These are phyloP conservation scores for Pseudorasbora parva DNA, from an alignment of 2,113 vertebrate genomes.

Conservation along the genomic window DNA sequence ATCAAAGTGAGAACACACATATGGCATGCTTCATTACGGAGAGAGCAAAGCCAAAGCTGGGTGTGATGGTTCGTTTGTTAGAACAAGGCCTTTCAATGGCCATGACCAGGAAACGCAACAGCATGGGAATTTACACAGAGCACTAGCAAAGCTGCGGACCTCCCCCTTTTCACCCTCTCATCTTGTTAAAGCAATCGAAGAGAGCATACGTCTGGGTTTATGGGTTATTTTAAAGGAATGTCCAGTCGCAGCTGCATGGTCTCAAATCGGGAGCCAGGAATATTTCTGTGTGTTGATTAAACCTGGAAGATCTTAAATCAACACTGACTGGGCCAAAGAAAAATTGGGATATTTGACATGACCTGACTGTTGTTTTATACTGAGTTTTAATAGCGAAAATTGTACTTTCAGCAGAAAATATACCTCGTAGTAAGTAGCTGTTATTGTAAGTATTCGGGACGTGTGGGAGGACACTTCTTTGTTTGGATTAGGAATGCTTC, in stretches of 20 bases:
- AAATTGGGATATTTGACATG: constrained; percentile 38
- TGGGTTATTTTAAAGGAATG: constrained; percentile 48
- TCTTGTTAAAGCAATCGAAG: constrained; percentile 31
- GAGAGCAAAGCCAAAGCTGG: constrained; percentile 39
- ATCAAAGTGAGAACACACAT: constrained; percentile 53
- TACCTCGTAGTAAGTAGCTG: constrained; percentile 34
- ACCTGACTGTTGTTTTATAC: constrained; percentile 40
- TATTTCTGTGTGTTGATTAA: constrained; percentile 54
- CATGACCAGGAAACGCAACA: constrained; percentile 40
- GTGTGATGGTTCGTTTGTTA: constrained; percentile 61
- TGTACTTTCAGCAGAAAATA: constrained; percentile 20
- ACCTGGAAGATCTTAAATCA: constrained; percentile 60
- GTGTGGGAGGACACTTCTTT: constrained; percentile 22
- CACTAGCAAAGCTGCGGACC: constrained; percentile 10
- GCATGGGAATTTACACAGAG: constrained; percentile 51
- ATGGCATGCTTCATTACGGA: constrained; percentile 51
- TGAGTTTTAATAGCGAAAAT: constrained; percentile 45
- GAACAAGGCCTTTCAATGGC: constrained; percentile 41
- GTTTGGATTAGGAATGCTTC: constrained; percentile 47
- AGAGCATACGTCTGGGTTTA: constrained; percentile 37
- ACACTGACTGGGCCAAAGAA: constrained; percentile 46
- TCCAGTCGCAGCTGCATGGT: constrained; percentile 45
- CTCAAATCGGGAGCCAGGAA: constrained; percentile 54
- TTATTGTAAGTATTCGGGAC: constrained; percentile 46
- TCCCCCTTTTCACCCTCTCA: constrained; percentile 7